Evolutionary conservation across 2,113 vertebrate species (phyloP), one percentile per base, ranked within the genome.

Genomic region (Podilymbus podiceps): DNA sequence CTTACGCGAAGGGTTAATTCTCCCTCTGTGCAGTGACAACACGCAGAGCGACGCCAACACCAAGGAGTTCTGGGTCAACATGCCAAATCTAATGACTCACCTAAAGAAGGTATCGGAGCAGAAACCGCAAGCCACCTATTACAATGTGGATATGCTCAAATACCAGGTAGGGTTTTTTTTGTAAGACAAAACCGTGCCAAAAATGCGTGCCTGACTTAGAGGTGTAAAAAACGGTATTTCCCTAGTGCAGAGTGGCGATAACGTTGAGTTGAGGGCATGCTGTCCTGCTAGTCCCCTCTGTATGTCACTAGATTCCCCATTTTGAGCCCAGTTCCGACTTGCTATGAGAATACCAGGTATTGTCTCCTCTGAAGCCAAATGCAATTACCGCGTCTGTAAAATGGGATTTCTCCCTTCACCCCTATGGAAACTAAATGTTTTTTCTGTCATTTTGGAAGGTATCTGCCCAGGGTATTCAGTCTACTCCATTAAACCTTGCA

Each of bases 131-230:
- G 99, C 99, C 49, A 99, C 99, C 14, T 99, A 99, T 97, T 99
- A 99, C 97, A 99, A 99, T 31, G 99, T 99, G 97, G 99, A 99
- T 92, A 99, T 99, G 99, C 98, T 99, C 96, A 99, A 99, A 93
- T 99, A 99, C 96, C 99, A 99, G 99, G 99, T 99, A 97, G 96
- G 96, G 74, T 0, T 12, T 33, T 74, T 50, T 79, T 63, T 44
- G 44, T 49, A 12, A 40, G 62, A 16, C 27, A 46, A 79, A 53
- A 14, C n/a, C 0, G 0, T 74, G 59, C 50, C 11, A 27, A 68
- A 82, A 81, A 35, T 1, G 3, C 1, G 28, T 30, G 53, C 12
- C 53, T 83, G 25, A 18, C 23, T 64, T 55, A 3, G 21, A 83
- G 56, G 40, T 1, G 4, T 66, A n/a, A 59, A 56, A 91, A 31